Base-by-base conservation (phyloP, 2,888 invertebrate genomes). In the Drosophila barbarae region DNA sequence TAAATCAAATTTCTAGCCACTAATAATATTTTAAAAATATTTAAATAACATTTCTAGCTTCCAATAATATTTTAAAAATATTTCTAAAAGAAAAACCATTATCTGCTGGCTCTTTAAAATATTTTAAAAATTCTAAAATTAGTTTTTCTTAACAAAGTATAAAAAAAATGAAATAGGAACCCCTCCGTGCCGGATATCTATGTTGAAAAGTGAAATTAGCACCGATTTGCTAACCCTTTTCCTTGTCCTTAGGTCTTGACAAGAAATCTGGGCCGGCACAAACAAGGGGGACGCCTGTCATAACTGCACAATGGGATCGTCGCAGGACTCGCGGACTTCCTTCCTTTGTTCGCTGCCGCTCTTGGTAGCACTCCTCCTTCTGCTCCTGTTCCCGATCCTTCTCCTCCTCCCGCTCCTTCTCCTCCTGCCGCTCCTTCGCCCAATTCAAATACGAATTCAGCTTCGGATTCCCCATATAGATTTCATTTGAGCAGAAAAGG, bases 201-300 rank as follows among this genome's bases (percentile, higher is more conserved):
- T 13, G 8, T 41, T 41, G 7, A 1, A n/a, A 23, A 5, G 1
- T 9, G 5, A n/a, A 54, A 39, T 39, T 59, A 18, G 21, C 60
- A 21, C n/a, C 26, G 10, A 13, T 10, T 10, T 15, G n/a, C 42
- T 36, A 63, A 63, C 32, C 36, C 52, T 64, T 64, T 26, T 18
- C 36, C 21, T 26, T 21, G 51, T 51, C 18, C n/a, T 35, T 61
- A 34, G 5, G n/a, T 18, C 21, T 28, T 21, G 32, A 6, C 59
- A 36, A 36, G 59, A 44, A 30, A 21, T 34, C 34, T 42, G 26
- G 51, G 51, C 55, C 18, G 44, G 44, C 44, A 28, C 15, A 28
- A 28, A 18, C 39, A 41, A 67, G 77, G 77, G 85, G 87, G 87
- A 85, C 87, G 86, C 81, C 79, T 87, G 87, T 87, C 87, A 88